Conservation (phyloP, 2,113 vertebrate species). For the Megaceryle torquata region DNA sequence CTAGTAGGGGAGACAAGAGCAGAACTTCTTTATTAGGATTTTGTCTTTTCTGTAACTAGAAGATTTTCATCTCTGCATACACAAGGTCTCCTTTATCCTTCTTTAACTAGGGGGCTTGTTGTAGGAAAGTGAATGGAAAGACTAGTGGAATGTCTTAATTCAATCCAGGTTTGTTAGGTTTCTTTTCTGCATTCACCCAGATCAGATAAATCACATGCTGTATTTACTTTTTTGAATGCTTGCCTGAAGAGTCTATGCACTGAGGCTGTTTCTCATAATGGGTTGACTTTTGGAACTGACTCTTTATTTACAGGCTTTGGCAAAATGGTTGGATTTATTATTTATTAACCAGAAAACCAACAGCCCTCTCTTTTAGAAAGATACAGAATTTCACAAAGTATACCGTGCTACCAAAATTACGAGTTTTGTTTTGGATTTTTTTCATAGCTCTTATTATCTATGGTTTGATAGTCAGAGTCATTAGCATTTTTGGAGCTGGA, state of each 20-base stretch:
- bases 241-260: background rate
- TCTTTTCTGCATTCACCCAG: constrained; percentile 18
- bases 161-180: constrained; percentile 29
- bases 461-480: background rate
- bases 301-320: constrained; percentile 50
- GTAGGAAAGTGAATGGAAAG: background rate
- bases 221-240: constrained; percentile 44
- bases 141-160: constrained; percentile 43
- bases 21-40: background rate
- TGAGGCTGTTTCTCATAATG: constrained; percentile 11
- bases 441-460: background rate
- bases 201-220: constrained; percentile 23
- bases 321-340: constrained; percentile 59
- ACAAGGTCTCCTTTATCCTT: constrained; percentile 28
- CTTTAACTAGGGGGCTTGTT: background rate
- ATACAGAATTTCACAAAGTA: background rate
- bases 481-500: background rate
- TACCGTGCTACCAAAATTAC: background rate
- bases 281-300: constrained; percentile 32
- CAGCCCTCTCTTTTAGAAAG: background rate
- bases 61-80: background rate
- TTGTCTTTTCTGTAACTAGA: background rate
- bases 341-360: constrained; percentile 64
- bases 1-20: background rate
- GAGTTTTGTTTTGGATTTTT: background rate